Percentiles rank a stretch among this genome's conserved stretches.
These are phyloP conservation scores for Microcaecilia unicolor DNA, from an alignment of 2,797 vertebrate species.

Conservation along the genomic window DNA sequence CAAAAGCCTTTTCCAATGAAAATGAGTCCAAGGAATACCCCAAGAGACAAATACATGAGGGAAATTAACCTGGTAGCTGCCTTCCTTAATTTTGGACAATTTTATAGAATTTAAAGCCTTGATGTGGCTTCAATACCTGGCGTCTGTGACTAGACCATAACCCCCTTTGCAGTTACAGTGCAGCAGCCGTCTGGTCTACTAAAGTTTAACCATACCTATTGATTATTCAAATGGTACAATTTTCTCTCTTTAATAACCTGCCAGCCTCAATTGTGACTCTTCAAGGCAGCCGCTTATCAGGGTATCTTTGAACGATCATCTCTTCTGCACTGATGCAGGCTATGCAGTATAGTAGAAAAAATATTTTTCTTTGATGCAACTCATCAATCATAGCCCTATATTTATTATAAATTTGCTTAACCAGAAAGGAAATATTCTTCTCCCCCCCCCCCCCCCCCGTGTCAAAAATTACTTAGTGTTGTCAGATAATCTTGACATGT, in stretches of 20 bases:
- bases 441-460: no score
- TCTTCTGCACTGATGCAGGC: no score
- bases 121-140: neutral
- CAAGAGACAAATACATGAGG: neutral
- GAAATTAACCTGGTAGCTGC: constrained; percentile 14
- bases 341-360: no score
- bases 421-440: no score
- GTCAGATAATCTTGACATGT: no score
- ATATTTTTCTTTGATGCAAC: no score
- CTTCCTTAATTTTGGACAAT: neutral
- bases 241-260: neutral
- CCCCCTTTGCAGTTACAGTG: constrained; percentile 8
- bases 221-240: neutral
- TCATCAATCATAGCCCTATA: no score
- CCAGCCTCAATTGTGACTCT: neutral
- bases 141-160: constrained; percentile 8
- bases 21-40: neutral
- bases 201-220: constrained; percentile 4
- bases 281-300: no score
- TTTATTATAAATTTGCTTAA: no score
- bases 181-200: neutral
- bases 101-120: neutral
- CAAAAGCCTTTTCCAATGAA: neutral
- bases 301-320: no score
- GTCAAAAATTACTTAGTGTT: no score